Conservation (phyloP, 2,797 vertebrate species). For the Bradypodion pumilum region DNA sequence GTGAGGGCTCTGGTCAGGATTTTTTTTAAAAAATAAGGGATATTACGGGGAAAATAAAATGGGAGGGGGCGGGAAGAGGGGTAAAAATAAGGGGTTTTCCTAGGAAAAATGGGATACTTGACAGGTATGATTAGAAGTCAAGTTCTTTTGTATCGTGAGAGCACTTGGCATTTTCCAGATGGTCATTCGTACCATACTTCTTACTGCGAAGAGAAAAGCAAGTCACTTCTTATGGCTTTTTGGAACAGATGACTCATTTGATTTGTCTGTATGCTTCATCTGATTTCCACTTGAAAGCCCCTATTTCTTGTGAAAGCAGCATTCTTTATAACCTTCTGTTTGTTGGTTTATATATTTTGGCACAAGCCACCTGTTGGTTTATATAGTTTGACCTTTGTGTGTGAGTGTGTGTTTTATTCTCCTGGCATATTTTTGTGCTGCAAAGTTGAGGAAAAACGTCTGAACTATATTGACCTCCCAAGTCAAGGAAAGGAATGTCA, state of each 20-base stretch:
- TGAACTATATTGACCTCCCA: slow-evolving; percentile 35
- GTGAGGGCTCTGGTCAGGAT: too few species aligned
- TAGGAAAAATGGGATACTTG: too few species aligned
- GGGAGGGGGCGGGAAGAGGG: too few species aligned
- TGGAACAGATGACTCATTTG: neutral
- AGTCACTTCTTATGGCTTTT: neutral
- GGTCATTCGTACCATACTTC: rapidly evolving
- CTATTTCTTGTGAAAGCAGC: neutral
- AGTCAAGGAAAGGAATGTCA: slow-evolving; percentile 42
- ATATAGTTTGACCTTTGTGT: neutral
- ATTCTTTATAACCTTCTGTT: neutral
- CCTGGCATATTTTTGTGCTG: slow-evolving; percentile 41
- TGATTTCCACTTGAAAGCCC: slow-evolving; percentile 21
- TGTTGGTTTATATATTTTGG: slow-evolving; percentile 31
- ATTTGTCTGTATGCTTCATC: slow-evolving; percentile 5
- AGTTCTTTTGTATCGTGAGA: neutral
- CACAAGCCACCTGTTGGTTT: neutral
- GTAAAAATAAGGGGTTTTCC: too few species aligned
- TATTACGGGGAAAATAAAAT: too few species aligned
- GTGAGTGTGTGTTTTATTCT: slow-evolving; percentile 5
- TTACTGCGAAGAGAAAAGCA: rapidly evolving
- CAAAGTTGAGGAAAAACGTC: slow-evolving; percentile 52
- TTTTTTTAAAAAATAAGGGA: too few species aligned
- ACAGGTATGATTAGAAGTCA: neutral
- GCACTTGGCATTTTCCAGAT: rapidly evolving